Evolutionary conservation across 2,797 vertebrate genomes (phyloP).

Genomic region (Xenops minutus): DNA sequence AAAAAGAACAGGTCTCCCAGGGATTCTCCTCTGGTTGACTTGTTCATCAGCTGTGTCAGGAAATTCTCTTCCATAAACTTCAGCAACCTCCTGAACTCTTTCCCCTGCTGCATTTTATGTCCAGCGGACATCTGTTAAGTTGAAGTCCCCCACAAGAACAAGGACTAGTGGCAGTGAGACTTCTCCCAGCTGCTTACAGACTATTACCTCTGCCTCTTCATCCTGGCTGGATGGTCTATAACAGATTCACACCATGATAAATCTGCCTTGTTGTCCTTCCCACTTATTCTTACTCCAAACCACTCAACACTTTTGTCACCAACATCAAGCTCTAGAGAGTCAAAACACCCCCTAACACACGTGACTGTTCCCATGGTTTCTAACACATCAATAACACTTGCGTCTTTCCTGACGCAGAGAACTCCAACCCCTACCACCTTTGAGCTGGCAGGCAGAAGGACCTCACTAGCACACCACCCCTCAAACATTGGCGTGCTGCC

Average conservation of each 20-base stretch:
- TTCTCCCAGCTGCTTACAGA: not conserved
- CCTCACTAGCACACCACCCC: not conserved
- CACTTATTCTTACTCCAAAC: not conserved
- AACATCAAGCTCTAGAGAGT: not conserved
- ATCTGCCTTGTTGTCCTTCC: not conserved
- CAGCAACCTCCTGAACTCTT: not conserved
- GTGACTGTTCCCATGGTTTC: not conserved
- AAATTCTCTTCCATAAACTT: not conserved
- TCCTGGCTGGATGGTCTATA: not conserved
- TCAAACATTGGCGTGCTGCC: not conserved
- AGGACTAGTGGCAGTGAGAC: not conserved
- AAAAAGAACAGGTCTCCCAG: not conserved
- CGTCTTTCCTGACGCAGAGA: rapidly evolving
- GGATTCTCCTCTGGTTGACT: not conserved
- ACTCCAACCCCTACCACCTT: not conserved
- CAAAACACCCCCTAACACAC: not conserved
- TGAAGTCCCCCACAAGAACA: not conserved
- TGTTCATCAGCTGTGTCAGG: not conserved
- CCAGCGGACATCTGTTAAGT: not conserved
- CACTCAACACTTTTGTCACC: not conserved
- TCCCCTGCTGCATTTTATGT: not conserved
- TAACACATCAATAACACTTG: not conserved
- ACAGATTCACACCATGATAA: not conserved
- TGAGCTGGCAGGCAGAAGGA: not conserved
- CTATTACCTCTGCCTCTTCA: not conserved